Evolutionary conservation across 2,113 vertebrate species (phyloP).

Genomic region (Puffinus mauretanicus): DNA sequence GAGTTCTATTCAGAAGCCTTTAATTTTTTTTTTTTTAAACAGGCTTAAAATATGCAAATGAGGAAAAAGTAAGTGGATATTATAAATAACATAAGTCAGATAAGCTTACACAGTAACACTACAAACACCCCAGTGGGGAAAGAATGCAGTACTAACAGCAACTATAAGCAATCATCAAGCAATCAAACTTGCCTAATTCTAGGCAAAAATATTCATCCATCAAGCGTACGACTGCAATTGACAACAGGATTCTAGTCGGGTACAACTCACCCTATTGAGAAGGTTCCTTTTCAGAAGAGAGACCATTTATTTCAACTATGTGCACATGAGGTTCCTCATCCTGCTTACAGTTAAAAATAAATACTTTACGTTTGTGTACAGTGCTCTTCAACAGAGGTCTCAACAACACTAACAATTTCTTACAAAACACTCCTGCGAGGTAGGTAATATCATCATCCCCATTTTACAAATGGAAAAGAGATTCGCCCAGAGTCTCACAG

Average conservation of each 20-base stretch:
- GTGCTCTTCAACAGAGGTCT: not conserved
- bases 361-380: not conserved
- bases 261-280: not conserved
- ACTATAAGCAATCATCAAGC: not conserved
- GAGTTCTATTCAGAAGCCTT: not conserved
- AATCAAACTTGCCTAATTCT: not conserved
- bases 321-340: not conserved
- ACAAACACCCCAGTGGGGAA: not conserved
- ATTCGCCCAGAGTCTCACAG: not conserved
- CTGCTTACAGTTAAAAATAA: slow-evolving; percentile 16
- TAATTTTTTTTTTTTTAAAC: not conserved
- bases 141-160: not conserved
- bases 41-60: not conserved
- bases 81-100: slow-evolving; percentile 37
- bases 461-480: not conserved
- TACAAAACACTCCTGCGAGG: slow-evolving; percentile 9
- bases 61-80: not conserved
- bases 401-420: not conserved
- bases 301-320: not conserved
- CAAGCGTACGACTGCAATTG: not conserved
- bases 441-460: slow-evolving; percentile 6
- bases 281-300: not conserved
- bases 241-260: not conserved
- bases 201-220: not conserved
- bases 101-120: not conserved